These are phyloP conservation scores for Gymnocheta viridis DNA, from an alignment of 2,888 invertebrate species.

Conservation along the genomic window DNA sequence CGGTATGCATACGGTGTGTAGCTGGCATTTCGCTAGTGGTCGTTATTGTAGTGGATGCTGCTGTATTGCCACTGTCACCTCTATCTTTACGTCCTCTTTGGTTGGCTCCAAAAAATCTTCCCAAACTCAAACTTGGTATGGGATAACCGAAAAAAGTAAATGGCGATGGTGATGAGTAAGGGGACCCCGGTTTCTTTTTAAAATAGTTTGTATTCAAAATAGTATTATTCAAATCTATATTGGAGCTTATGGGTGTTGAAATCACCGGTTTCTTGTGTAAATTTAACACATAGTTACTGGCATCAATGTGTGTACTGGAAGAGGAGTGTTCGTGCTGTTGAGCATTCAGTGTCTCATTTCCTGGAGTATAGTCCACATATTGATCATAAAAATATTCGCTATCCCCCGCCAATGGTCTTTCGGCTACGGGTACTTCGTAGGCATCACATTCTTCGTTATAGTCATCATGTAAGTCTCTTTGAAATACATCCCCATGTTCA, in stretches of 20 bases:
- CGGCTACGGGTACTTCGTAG: slow-evolving; percentile 79
- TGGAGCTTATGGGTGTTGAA: slow-evolving; percentile 83
- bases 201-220: slow-evolving; percentile 81
- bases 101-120: slow-evolving; percentile 84
- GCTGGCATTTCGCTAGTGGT: slow-evolving; percentile 73
- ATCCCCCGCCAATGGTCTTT: slow-evolving; percentile 87
- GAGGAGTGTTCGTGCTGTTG: slow-evolving; percentile 52
- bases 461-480: slow-evolving; percentile 83
- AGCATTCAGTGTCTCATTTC: slow-evolving; percentile 71
- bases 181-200: slow-evolving; percentile 75
- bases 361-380: slow-evolving; percentile 89
- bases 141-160: slow-evolving; percentile 94
- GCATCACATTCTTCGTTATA: slow-evolving; percentile 82
- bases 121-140: slow-evolving; percentile 87
- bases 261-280: slow-evolving; percentile 74
- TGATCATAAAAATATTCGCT: slow-evolving; percentile 93
- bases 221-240: slow-evolving; percentile 83
- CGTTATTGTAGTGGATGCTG: slow-evolving; percentile 16
- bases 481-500: slow-evolving; percentile 88
- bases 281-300: slow-evolving; percentile 80
- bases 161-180: slow-evolving; percentile 80
- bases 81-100: slow-evolving; percentile 79
- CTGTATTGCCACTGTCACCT: slow-evolving; percentile 71
- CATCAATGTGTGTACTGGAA: slow-evolving; percentile 5
- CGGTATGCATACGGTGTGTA: slow-evolving; percentile 77